Evolutionary conservation across 1,140 invertebrate genomes (phyloP).

Genomic region (Drosophila aff.): DNA sequence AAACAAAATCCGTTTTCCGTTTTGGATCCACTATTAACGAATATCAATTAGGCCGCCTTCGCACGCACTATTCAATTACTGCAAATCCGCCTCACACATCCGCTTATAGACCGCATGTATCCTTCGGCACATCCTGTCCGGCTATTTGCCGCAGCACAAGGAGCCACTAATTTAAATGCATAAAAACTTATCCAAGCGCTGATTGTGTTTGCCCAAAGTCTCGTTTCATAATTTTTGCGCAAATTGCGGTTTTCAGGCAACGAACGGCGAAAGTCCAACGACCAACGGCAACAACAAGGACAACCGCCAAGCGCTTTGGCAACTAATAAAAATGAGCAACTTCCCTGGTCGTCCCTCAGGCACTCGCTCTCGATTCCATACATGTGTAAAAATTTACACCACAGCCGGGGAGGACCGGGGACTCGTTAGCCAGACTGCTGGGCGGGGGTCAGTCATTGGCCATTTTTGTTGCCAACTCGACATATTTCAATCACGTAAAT

Average conservation of each 20-base stretch:
- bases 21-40: not conserved
- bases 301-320: constrained; percentile 57
- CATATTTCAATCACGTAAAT: constrained; percentile 85
- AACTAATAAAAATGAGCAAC: constrained; percentile 57
- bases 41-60: constrained; percentile 24
- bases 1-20: not conserved
- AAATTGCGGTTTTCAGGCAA: constrained; percentile 73
- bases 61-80: constrained; percentile 36
- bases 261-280: constrained; percentile 22
- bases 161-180: constrained; percentile 74
- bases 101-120: constrained; percentile 18
- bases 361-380: constrained; percentile 45
- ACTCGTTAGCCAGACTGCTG: constrained; percentile 70
- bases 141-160: constrained; percentile 16
- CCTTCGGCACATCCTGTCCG: constrained; percentile 6
- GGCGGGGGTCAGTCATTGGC: constrained; percentile 45
- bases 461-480: constrained; percentile 82
- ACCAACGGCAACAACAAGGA: constrained; percentile 24
- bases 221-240: constrained; percentile 82
- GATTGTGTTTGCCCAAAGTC: constrained; percentile 78
- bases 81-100: constrained; percentile 43
- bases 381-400: constrained; percentile 82
- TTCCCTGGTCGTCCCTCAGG: constrained; percentile 4
- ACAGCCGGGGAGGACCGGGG: constrained; percentile 24
- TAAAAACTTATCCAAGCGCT: constrained; percentile 71